These are phyloP conservation scores for Drosophila mauritiana DNA, from an alignment of 1,140 invertebrate genomes.

Conservation along the genomic window DNA sequence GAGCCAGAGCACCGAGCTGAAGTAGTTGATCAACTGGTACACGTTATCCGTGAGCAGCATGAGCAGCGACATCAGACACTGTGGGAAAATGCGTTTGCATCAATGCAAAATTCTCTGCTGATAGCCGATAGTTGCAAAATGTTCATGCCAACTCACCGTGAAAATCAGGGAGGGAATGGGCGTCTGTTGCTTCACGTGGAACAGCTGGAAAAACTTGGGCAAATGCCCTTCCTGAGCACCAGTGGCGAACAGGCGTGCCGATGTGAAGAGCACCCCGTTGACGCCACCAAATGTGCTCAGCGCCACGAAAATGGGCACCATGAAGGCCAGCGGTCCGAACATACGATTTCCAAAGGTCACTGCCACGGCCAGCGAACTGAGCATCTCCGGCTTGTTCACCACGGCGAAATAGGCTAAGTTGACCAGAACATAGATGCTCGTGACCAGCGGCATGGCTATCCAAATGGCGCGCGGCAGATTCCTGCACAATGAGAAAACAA, in stretches of 20 bases:
- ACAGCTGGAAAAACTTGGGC: slow-evolving; percentile 91
- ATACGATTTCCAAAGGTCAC: slow-evolving; percentile 93
- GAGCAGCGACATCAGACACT: slow-evolving; percentile 89
- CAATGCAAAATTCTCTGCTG: not conserved
- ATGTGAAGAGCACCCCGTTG: slow-evolving; percentile 96
- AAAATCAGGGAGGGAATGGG: slow-evolving; percentile 93
- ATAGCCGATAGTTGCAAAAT: not conserved
- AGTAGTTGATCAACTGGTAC: slow-evolving; percentile 91
- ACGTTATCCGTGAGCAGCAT: slow-evolving; percentile 91
- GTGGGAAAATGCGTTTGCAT: slow-evolving; percentile 55
- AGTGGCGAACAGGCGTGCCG: slow-evolving; percentile 90
- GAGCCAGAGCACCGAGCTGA: slow-evolving; percentile 92
- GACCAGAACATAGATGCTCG: slow-evolving; percentile 93
- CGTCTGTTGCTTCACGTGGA: slow-evolving; percentile 90
- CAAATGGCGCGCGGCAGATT: slow-evolving; percentile 94
- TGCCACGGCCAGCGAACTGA: slow-evolving; percentile 92
- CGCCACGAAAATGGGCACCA: slow-evolving; percentile 95
- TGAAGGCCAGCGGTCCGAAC: slow-evolving; percentile 91
- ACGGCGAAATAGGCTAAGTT: slow-evolving; percentile 96
- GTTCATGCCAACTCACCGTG: slow-evolving; percentile 86
- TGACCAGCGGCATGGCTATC: slow-evolving; percentile 94
- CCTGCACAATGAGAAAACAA: slow-evolving; percentile 85
- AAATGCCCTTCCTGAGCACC: slow-evolving; percentile 94
- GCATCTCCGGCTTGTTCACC: slow-evolving; percentile 91
- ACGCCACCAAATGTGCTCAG: slow-evolving; percentile 94